phyloP scores from a whole-genome alignment of 1,140 invertebrate genomes.

The Gryllus bimaculatus region DNA sequence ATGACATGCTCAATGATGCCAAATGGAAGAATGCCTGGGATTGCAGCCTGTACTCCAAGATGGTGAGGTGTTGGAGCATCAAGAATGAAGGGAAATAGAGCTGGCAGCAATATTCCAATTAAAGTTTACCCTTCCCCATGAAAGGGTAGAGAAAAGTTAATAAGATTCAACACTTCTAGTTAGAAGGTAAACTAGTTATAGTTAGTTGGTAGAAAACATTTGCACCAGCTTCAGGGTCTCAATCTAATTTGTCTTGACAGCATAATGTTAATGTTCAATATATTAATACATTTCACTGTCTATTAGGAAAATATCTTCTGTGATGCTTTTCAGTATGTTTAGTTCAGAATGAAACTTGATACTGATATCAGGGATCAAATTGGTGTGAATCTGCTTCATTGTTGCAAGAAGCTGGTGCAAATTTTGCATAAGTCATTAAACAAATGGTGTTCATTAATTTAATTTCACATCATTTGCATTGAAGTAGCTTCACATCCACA shows the following conservation, averaged over 20 bases:
- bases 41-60: not conserved
- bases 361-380: not conserved
- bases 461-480: constrained; percentile 2
- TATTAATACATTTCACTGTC: too few species aligned
- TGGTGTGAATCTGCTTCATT: not conserved
- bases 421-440: not conserved
- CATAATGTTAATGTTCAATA: too few species aligned
- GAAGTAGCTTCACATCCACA: not conserved
- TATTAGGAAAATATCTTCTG: too few species aligned
- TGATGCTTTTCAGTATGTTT: not conserved
- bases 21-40: not conserved
- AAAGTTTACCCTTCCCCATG: not conserved
- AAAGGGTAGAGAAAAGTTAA: constrained; percentile 12
- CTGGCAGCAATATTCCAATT: constrained; percentile 14
- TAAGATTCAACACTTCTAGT: constrained; percentile 8
- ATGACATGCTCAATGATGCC: not conserved
- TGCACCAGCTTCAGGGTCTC: not conserved
- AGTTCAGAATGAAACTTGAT: too few species aligned
- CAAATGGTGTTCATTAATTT: constrained; percentile 5
- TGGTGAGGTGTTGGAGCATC: not conserved
- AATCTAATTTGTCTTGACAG: not conserved
- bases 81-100: not conserved
- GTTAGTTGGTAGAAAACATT: not conserved
- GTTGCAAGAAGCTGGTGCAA: not conserved
- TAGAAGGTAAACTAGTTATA: constrained; percentile 11